phyloP scores from a whole-genome alignment of 2,113 vertebrate genomes.

The Pyxicephalus adspersus region DNA sequence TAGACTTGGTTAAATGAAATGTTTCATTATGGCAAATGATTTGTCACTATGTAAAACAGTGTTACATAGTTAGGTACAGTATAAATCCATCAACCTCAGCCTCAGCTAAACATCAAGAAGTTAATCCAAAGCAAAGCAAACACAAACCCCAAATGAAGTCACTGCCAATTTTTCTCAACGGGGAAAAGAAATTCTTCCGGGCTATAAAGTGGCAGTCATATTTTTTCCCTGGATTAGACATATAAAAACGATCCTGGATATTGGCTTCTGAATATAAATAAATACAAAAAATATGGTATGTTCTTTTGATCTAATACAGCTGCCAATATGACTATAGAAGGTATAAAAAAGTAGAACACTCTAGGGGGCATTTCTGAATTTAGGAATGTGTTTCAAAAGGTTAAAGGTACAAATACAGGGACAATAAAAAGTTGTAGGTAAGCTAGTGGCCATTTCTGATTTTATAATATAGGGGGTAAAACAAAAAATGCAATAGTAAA shows the following conservation, averaged over 20 bases:
- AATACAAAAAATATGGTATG: neutral
- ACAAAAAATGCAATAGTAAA: no score
- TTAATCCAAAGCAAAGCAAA: slow-evolving; percentile 39
- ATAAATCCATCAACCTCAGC: slow-evolving; percentile 31
- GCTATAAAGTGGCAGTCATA: slow-evolving; percentile 31
- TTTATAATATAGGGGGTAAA: no score
- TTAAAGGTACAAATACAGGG: no score
- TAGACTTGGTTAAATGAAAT: slow-evolving; percentile 33
- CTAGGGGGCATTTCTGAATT: no score
- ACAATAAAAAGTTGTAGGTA: no score
- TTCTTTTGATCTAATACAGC: neutral
- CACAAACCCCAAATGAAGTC: slow-evolving; percentile 38
- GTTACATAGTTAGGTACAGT: slow-evolving; percentile 40
- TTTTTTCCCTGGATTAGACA: slow-evolving; percentile 23
- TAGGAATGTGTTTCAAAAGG: no score
- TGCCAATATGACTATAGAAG: neutral
- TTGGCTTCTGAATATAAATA: slow-evolving; percentile 1
- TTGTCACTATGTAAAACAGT: slow-evolving; percentile 39
- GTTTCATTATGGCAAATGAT: slow-evolving; percentile 35
- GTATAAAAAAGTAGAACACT: neutral
- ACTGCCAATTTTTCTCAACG: slow-evolving; percentile 41
- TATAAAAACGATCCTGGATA: slow-evolving; percentile 11
- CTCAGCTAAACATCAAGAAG: slow-evolving; percentile 26
- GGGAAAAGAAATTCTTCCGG: slow-evolving; percentile 37
- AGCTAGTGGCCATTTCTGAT: no score